These are phyloP conservation scores for Crypturellus undulatus DNA, from an alignment of 2,113 vertebrate species.

Conservation along the genomic window DNA sequence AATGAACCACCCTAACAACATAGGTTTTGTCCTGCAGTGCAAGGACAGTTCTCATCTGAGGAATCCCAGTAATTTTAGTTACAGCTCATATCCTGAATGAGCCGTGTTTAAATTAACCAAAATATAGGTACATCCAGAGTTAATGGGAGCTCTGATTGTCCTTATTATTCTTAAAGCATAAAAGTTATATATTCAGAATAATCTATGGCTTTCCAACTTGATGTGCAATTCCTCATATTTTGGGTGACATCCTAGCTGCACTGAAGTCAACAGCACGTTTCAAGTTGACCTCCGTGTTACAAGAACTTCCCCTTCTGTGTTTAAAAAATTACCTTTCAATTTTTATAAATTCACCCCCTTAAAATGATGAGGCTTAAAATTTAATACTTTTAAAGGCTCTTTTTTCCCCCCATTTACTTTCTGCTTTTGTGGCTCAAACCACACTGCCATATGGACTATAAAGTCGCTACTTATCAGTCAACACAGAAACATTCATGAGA, in stretches of 20 bases:
- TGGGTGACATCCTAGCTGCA: not conserved
- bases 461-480: not conserved
- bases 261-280: slow-evolving; percentile 3
- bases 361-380: not conserved
- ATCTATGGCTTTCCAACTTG: not conserved
- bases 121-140: not conserved
- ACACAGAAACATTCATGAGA: not conserved
- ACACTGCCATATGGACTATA: not conserved
- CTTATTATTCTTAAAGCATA: not conserved
- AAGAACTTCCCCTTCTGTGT: not conserved
- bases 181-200: not conserved
- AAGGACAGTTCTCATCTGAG: not conserved
- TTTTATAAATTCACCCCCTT: not conserved
- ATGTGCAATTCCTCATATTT: not conserved
- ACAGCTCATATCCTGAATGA: not conserved
- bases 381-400: not conserved
- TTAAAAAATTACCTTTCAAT: not conserved
- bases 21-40: not conserved
- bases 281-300: not conserved
- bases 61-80: slow-evolving; percentile 45
- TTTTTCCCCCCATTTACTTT: not conserved
- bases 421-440: not conserved
- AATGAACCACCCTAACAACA: not conserved
- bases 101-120: not conserved
- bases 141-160: not conserved